phyloP scores from a whole-genome alignment of 2,888 invertebrate species.

The Netelia fuscicornis region DNA sequence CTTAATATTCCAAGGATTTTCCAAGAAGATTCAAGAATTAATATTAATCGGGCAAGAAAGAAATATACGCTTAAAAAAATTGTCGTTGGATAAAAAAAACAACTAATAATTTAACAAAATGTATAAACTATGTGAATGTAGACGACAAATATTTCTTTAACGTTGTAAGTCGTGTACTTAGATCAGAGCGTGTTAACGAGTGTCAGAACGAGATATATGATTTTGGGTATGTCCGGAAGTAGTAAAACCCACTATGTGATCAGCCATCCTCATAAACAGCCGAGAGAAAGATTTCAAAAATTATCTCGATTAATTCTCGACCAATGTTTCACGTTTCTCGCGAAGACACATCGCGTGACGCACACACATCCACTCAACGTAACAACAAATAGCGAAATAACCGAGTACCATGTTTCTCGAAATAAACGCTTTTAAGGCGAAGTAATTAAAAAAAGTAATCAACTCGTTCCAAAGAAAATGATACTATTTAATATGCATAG shows the following conservation, averaged over 20 bases:
- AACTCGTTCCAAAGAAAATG: background rate
- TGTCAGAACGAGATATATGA: background rate
- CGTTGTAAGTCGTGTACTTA: background rate
- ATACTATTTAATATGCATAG: background rate
- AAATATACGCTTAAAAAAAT: background rate
- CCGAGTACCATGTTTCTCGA: background rate
- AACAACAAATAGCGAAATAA: no score
- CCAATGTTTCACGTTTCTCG: background rate
- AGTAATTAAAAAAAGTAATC: background rate
- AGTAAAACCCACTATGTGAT: background rate
- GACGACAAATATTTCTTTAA: background rate
- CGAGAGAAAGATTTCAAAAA: background rate
- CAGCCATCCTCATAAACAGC: background rate
- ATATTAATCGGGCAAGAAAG: no score
- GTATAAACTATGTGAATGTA: background rate
- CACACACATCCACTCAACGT: no score
- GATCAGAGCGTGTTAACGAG: constrained; percentile 5
- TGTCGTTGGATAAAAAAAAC: background rate
- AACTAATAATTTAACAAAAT: constrained; percentile 1
- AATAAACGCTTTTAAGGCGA: background rate
- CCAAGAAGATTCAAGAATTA: no score
- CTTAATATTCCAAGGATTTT: no score
- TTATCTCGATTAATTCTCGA: background rate
- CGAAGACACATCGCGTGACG: no score
- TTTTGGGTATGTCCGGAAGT: background rate